Percentiles rank a stretch among this genome's conserved stretches.
Conservation (phyloP, 2,888 invertebrate genomes). For the Drosophila nr. medialis region DNA sequence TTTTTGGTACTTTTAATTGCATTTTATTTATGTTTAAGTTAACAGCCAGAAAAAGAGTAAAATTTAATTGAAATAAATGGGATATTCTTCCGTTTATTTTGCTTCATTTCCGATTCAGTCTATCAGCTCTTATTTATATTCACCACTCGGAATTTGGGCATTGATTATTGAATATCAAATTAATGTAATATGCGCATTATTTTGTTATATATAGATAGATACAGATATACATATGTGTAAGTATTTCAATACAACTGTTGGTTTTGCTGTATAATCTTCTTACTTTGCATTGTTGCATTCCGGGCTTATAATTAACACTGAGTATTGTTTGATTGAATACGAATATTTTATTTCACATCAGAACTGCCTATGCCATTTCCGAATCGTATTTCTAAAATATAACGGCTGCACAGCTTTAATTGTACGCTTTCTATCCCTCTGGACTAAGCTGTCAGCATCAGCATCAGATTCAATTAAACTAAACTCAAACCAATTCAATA, state of each 20-base stretch:
- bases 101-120: background rate
- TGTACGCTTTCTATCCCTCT: background rate
- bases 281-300: background rate
- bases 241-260: background rate
- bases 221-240: background rate
- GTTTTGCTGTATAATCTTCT: background rate
- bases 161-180: background rate
- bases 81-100: background rate
- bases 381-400: background rate
- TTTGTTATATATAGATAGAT: background rate
- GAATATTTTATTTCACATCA: background rate
- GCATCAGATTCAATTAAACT: constrained; percentile 7
- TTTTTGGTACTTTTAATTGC: constrained; percentile 23
- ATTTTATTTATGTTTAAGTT: constrained; percentile 20
- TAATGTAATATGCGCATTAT: background rate
- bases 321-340: background rate
- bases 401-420: background rate
- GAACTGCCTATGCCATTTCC: background rate
- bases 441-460: background rate
- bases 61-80: background rate
- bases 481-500: constrained; percentile 16
- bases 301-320: background rate
- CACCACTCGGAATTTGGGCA: background rate
- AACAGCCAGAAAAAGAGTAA: background rate
- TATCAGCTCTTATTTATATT: background rate